phyloP scores from a whole-genome alignment of 2,888 invertebrate genomes.

The Nemoura dubitans region DNA sequence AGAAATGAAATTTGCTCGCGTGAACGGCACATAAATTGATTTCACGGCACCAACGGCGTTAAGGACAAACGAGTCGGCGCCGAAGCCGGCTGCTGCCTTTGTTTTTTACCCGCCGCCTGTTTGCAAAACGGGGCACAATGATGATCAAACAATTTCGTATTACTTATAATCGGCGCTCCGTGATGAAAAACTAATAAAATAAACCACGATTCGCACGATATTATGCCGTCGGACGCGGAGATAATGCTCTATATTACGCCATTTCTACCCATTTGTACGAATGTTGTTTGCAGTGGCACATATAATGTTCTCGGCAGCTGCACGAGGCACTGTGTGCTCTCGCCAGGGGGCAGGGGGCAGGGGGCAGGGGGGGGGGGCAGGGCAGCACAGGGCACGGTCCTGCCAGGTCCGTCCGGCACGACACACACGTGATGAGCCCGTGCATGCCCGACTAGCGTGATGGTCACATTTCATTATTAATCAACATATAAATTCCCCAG shows the following conservation, averaged over 20 bases:
- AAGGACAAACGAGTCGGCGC: not conserved
- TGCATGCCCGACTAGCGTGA: conserved; percentile 10
- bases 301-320: not conserved
- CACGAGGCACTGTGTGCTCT: no score
- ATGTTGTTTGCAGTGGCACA: not conserved
- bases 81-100: no score
- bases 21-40: not conserved
- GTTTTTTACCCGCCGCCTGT: not conserved
- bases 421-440: not conserved
- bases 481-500: conserved; percentile 35
- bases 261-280: not conserved
- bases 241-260: not conserved
- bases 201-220: not conserved
- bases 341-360: not conserved
- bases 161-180: not conserved
- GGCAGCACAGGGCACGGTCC: not conserved
- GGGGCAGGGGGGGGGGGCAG: not conserved
- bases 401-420: not conserved
- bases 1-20: not conserved
- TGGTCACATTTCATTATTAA: conserved; percentile 32
- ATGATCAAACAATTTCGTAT: conserved; percentile 12
- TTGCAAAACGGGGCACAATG: not conserved
- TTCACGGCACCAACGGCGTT: not conserved
- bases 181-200: not conserved
- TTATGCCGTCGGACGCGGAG: not conserved